Evolutionary conservation across 2,888 invertebrate species (phyloP).

Genomic region (Dioctria rufipes): DNA sequence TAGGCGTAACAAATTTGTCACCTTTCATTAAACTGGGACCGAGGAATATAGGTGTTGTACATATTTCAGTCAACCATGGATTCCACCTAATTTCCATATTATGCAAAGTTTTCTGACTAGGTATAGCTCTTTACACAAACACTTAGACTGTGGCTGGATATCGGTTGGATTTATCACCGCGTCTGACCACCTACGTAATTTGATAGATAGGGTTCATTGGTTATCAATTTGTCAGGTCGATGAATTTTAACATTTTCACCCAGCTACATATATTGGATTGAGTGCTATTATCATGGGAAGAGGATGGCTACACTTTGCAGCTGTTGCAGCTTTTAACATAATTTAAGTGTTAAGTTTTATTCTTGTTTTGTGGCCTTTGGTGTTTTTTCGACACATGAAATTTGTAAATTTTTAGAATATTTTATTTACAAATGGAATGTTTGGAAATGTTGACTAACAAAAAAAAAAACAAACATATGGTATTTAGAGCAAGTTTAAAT

Average conservation of each 20-base stretch:
- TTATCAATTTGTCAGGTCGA: slow-evolving; percentile 27
- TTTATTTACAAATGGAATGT: neutral
- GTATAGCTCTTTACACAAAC: neutral
- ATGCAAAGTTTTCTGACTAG: slow-evolving; percentile 8
- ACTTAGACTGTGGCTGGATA: neutral
- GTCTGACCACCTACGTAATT: slow-evolving; percentile 22
- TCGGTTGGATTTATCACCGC: neutral
- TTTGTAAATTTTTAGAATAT: neutral
- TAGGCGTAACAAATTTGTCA: slow-evolving; percentile 32
- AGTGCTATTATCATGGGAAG: neutral
- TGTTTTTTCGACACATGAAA: neutral
- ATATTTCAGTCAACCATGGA: slow-evolving; percentile 8
- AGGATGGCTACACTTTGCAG: neutral
- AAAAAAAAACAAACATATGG: no score
- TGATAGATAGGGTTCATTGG: slow-evolving; percentile 22
- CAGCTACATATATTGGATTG: neutral
- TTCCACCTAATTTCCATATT: slow-evolving; percentile 20
- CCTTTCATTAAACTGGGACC: neutral
- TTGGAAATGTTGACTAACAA: no score
- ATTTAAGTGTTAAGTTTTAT: neutral
- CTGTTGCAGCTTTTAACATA: neutral
- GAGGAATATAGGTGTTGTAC: neutral
- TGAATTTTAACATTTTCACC: neutral
- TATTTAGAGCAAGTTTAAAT: no score
- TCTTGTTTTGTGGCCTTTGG: slow-evolving; percentile 5